Percentiles rank a stretch among this genome's conserved stretches.
phyloP scores from a whole-genome alignment of 92 coral and sea anemone genomes.

The Phymanthus crucifer region DNA sequence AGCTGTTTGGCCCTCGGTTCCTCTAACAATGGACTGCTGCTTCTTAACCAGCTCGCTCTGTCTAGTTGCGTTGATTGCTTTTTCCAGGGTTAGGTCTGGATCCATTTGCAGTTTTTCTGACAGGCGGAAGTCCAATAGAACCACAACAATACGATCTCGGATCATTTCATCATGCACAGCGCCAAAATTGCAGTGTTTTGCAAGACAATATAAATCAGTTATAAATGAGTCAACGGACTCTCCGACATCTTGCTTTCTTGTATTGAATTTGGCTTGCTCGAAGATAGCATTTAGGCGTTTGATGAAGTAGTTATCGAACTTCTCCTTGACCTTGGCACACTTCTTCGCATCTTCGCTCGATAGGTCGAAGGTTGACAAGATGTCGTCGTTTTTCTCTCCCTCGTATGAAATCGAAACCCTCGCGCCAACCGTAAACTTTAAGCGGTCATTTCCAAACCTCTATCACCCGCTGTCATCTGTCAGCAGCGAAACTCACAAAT shows the following conservation, averaged over 20 bases:
- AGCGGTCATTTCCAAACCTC: too few species aligned
- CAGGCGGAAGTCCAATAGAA: conserved; percentile 1
- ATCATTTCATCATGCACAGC: conserved; percentile 55
- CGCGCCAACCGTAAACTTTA: too few species aligned
- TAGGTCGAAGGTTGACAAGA: not conserved
- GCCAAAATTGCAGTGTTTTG: conserved; percentile 10
- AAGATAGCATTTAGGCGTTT: not conserved
- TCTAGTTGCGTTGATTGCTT: too few species aligned
- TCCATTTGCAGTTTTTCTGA: too few species aligned
- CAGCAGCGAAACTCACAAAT: too few species aligned
- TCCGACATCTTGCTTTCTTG: not conserved
- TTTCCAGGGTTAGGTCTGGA: too few species aligned
- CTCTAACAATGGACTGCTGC: conserved; percentile 39
- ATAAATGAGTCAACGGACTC: conserved; percentile 11
- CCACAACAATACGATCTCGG: conserved; percentile 41
- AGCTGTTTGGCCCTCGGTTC: not conserved
- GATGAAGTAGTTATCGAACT: conserved; percentile 18
- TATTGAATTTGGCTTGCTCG: conserved; percentile 7
- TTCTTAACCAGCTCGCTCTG: conserved; percentile 47
- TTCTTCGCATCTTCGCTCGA: not conserved
- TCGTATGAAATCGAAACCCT: too few species aligned
- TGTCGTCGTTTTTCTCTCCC: too few species aligned
- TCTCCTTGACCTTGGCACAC: not conserved
- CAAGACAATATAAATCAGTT: conserved; percentile 25
- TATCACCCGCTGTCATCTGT: too few species aligned